A percentile compares a stretch with the other conserved stretches of the same genome.
These are phyloP conservation scores for Heteromormyrus szaboi DNA, from an alignment of 2,797 vertebrate species.

Conservation along the genomic window DNA sequence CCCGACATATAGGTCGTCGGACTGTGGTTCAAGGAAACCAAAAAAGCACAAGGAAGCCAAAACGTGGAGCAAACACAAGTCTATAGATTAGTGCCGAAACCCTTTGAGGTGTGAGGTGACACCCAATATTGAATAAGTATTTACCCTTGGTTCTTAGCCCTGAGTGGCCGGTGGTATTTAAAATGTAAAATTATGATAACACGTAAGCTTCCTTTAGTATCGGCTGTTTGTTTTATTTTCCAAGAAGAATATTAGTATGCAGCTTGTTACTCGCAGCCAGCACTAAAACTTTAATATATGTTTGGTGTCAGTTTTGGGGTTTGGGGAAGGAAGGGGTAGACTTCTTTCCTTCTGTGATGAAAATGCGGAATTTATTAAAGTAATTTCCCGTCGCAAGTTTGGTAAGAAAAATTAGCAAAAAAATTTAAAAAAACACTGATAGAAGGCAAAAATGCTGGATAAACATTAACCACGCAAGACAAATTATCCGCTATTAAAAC, in stretches of 20 bases:
- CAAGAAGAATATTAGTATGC: not conserved
- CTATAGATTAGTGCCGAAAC: not conserved
- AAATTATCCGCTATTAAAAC: not conserved
- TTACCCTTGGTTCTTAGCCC: not conserved
- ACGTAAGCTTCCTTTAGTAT: not conserved
- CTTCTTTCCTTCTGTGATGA: not conserved
- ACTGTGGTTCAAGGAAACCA: not conserved
- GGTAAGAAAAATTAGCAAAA: not conserved
- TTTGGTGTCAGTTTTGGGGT: not conserved
- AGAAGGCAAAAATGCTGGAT: not conserved
- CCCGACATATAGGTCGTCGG: not conserved
- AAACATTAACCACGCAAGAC: not conserved
- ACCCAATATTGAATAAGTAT: not conserved
- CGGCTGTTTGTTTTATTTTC: not conserved
- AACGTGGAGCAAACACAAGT: not conserved
- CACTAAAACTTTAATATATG: not conserved
- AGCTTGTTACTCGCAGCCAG: not conserved
- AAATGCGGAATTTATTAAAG: not conserved
- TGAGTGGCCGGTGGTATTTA: not conserved
- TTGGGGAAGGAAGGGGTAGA: not conserved
- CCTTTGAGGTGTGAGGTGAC: not conserved
- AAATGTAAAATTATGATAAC: not conserved
- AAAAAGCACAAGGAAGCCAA: not conserved
- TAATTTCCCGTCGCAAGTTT: not conserved
- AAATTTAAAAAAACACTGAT: not conserved